Evolutionary conservation across 2,113 vertebrate species (phyloP).

Genomic region (Leiothrix lutea): DNA sequence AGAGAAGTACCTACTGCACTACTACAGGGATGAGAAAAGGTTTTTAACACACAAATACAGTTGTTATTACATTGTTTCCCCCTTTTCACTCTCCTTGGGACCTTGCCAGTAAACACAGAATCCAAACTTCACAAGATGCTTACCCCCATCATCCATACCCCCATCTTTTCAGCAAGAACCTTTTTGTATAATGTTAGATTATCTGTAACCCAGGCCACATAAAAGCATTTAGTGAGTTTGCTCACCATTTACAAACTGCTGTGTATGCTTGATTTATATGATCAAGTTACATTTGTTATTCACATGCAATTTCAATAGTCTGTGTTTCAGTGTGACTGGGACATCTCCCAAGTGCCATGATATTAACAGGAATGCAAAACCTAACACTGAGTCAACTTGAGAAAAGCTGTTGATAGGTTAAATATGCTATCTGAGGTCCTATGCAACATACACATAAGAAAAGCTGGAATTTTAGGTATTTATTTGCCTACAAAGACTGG

Average conservation of each 20-base stretch:
- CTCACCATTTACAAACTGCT: background rate
- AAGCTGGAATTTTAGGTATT: conserved; percentile 1
- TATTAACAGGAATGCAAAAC: background rate
- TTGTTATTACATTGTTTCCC: background rate
- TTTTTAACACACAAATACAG: background rate
- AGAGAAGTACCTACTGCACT: conserved; percentile 37
- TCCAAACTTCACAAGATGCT: background rate
- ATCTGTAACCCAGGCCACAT: background rate
- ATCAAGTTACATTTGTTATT: background rate
- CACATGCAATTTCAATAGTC: conserved; percentile 28
- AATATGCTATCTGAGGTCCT: background rate
- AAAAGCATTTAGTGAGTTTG: background rate
- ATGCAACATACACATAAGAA: background rate
- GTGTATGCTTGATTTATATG: background rate
- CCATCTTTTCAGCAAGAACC: background rate
- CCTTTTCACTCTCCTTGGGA: background rate
- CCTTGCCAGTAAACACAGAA: background rate
- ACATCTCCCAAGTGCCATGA: background rate
- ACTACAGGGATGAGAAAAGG: conserved; percentile 2
- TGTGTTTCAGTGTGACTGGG: background rate
- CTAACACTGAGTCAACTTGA: background rate
- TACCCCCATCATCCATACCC: background rate
- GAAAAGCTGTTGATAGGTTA: background rate
- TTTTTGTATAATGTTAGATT: background rate
- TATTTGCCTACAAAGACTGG: background rate